Conservation (phyloP, 2,797 vertebrate genomes). For the Syncerus caffer region DNA sequence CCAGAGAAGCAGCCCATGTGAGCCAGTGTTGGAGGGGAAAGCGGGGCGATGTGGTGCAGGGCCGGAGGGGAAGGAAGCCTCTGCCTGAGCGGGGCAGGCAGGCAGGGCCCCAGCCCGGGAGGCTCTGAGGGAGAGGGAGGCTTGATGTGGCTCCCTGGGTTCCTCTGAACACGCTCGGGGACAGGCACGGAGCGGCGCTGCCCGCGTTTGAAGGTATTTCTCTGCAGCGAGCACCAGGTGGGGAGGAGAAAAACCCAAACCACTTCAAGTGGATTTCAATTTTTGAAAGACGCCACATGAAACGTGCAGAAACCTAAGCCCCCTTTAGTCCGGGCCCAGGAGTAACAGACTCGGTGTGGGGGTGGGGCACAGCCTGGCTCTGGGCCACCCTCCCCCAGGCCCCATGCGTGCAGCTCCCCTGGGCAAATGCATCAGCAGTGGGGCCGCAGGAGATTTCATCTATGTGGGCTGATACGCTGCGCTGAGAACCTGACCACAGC, state of each 20-base stretch:
- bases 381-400: not conserved
- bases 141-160: constrained; percentile 70
- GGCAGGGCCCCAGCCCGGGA: not conserved
- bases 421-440: not conserved
- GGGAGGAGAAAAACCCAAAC: constrained; percentile 68
- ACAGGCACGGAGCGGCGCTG: not conserved
- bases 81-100: not conserved
- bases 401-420: accelerated
- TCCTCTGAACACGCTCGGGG: constrained; percentile 10
- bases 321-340: constrained; percentile 46
- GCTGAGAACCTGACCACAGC: not conserved
- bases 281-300: constrained; percentile 77
- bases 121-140: constrained; percentile 29
- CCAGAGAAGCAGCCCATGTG: not conserved
- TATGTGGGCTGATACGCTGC: accelerated
- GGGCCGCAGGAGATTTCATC: not conserved
- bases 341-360: not conserved
- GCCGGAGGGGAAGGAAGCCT: not conserved
- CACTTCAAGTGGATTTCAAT: constrained; percentile 76
- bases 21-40: not conserved
- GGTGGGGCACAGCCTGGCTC: not conserved
- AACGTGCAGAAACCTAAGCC: constrained; percentile 73
- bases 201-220: constrained; percentile 56
- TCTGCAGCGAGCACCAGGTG: constrained; percentile 41
- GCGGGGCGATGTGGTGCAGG: not conserved